Conservation (phyloP, 2,113 vertebrate species). For the Dermatemys mawii region DNA sequence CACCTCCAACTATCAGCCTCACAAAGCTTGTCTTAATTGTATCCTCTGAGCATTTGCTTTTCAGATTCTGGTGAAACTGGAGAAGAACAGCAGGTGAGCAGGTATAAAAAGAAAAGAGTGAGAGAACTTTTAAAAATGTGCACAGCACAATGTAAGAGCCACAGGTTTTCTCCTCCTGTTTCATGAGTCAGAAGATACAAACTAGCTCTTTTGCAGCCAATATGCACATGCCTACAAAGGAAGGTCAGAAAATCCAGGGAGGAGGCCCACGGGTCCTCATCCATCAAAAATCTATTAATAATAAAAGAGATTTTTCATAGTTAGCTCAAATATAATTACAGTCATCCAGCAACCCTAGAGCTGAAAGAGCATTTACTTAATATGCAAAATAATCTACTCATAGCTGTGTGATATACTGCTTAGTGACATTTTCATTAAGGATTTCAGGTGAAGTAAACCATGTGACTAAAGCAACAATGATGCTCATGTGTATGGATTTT, state of each 20-base stretch:
- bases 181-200: background rate
- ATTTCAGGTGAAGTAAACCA: slow-evolving; percentile 32
- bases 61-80: background rate
- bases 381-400: slow-evolving; percentile 37
- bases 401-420: background rate
- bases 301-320: slow-evolving; percentile 67
- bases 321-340: slow-evolving; percentile 72
- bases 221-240: background rate
- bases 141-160: background rate
- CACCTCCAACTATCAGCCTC: background rate
- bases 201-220: background rate
- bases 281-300: slow-evolving; percentile 62
- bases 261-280: slow-evolving; percentile 7
- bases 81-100: background rate
- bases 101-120: background rate
- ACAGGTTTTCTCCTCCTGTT: background rate
- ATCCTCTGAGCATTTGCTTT: background rate
- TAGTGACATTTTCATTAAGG: slow-evolving; percentile 13
- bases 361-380: slow-evolving; percentile 61
- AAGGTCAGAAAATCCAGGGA: slow-evolving; percentile 38
- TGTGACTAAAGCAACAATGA: background rate
- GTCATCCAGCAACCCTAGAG: slow-evolving; percentile 49
- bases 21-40: background rate
- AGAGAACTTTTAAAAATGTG: background rate
- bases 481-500: background rate